Evolutionary conservation across 2,113 vertebrate genomes (phyloP).

Genomic region (Aldabrachelys gigantea): DNA sequence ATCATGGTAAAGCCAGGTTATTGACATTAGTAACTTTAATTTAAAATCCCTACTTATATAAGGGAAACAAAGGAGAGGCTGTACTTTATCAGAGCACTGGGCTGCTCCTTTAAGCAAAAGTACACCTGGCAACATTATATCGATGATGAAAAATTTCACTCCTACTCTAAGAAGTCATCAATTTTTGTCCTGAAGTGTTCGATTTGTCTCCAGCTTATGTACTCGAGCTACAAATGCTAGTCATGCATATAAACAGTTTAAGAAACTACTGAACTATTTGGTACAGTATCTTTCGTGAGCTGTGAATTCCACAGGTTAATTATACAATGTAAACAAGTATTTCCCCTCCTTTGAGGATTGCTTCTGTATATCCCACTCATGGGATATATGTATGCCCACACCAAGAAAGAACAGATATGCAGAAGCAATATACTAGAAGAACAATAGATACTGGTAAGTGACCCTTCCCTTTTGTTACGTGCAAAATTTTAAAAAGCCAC

Average conservation of each 20-base stretch:
- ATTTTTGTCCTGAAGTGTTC: neutral
- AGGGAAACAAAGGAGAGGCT: neutral
- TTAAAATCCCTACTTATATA: neutral
- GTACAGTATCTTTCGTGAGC: too few species aligned
- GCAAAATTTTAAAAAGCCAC: neutral
- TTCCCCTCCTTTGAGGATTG: too few species aligned
- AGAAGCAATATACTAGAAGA: neutral
- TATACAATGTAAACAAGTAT: too few species aligned
- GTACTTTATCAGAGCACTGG: neutral
- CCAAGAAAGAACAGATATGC: neutral
- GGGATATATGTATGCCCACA: neutral
- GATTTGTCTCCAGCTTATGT: neutral
- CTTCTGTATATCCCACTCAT: neutral
- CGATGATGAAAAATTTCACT: neutral
- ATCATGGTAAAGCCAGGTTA: neutral
- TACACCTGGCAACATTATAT: neutral
- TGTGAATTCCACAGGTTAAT: too few species aligned
- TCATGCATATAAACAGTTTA: neutral
- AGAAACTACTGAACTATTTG: neutral
- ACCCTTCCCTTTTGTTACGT: neutral
- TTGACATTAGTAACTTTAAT: neutral
- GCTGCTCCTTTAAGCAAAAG: neutral
- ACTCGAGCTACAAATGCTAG: neutral
- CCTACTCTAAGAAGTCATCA: neutral
- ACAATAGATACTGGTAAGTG: neutral